Conservation (phyloP, 2,797 vertebrate species). For the Myripristis murdjan region DNA sequence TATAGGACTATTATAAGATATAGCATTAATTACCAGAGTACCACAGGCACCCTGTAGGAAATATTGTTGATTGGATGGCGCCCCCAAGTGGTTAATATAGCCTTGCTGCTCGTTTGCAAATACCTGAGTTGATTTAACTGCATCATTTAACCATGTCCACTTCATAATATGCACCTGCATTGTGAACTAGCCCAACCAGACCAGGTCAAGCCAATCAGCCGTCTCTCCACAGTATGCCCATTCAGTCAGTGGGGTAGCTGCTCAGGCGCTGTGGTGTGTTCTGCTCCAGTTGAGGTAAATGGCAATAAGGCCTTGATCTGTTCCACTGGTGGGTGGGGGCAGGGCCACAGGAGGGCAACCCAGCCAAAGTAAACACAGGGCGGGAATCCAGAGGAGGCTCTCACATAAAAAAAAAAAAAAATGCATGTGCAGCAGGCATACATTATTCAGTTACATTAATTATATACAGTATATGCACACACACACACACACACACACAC, state of each 20-base stretch:
- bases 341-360: slow-evolving; percentile 55
- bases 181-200: slow-evolving; percentile 54
- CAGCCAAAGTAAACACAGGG: slow-evolving; percentile 85
- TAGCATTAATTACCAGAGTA: too few species aligned
- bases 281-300: slow-evolving; percentile 73
- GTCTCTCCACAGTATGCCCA: slow-evolving; percentile 75
- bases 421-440: too few species aligned
- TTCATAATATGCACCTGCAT: slow-evolving; percentile 55
- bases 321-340: slow-evolving; percentile 70
- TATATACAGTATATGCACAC: too few species aligned
- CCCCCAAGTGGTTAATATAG: slow-evolving; percentile 41
- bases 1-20: too few species aligned
- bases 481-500: too few species aligned
- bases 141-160: slow-evolving; percentile 69
- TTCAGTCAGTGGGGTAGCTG: slow-evolving; percentile 77
- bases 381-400: slow-evolving; percentile 73
- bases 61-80: slow-evolving; percentile 6
- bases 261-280: slow-evolving; percentile 76
- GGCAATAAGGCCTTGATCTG: slow-evolving; percentile 82
- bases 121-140: slow-evolving; percentile 43
- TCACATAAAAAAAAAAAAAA: too few species aligned
- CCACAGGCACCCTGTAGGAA: too few species aligned
- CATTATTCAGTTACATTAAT: too few species aligned
- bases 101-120: background rate
- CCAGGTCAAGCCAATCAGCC: too few species aligned